Conservation (phyloP, 2,888 invertebrate species). For the Patella ulyssiponensis region DNA sequence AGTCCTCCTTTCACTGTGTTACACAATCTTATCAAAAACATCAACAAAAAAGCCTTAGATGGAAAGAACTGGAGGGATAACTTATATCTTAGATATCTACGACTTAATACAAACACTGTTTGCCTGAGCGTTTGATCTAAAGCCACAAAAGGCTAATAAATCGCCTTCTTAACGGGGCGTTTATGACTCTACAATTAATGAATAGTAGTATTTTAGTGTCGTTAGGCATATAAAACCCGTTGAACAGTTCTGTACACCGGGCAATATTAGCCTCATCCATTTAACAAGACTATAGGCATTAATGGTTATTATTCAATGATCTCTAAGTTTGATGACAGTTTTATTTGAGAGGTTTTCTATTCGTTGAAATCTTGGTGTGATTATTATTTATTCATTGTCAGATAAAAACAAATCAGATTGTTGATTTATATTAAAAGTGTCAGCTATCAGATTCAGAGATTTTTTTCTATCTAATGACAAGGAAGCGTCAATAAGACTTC, state of each 20-base stretch:
- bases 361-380: background rate
- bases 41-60: no score
- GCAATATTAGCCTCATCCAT: background rate
- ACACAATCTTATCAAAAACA: no score
- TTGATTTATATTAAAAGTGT: no score
- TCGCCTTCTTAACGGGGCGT: constrained; percentile 11
- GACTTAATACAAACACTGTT: background rate
- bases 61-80: no score
- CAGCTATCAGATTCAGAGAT: no score
- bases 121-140: background rate
- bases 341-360: background rate
- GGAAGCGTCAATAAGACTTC: background rate
- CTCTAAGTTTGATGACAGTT: background rate
- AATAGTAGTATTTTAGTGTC: constrained; percentile 4
- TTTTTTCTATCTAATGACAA: no score
- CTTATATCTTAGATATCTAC: no score
- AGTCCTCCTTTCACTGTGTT: no score
- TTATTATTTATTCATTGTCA: constrained; percentile 2
- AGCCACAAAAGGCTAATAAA: constrained; percentile 6
- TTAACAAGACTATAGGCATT: background rate
- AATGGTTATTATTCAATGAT: background rate
- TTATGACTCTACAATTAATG: constrained; percentile 11
- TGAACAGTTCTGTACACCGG: background rate
- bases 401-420: background rate
- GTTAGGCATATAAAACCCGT: background rate